Evolutionary conservation across 2,797 vertebrate genomes (phyloP).

Genomic region (Zalophus californianus): DNA sequence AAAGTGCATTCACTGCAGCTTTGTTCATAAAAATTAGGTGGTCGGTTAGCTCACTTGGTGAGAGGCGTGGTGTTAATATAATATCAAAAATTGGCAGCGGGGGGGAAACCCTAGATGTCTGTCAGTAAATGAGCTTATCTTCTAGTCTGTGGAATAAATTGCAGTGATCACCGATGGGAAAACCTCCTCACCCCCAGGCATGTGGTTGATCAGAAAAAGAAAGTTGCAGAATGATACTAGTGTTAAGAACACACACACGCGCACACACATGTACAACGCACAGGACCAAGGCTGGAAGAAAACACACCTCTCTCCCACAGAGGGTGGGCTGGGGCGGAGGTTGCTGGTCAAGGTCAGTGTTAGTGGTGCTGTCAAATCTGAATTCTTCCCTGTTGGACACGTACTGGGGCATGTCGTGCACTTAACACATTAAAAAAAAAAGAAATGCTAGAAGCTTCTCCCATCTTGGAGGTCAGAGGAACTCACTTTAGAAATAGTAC

Average conservation of each 20-base stretch:
- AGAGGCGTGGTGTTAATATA: too few species aligned
- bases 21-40: neutral
- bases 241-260: neutral
- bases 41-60: neutral
- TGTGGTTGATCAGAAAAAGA: neutral
- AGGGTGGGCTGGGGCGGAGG: too few species aligned
- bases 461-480: neutral
- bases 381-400: neutral
- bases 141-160: neutral
- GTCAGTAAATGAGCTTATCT: neutral
- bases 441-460: neutral
- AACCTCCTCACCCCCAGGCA: too few species aligned
- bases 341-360: too few species aligned
- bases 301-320: neutral
- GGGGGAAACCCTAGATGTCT: neutral
- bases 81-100: neutral
- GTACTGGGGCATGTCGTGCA: too few species aligned
- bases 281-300: neutral
- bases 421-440: neutral
- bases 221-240: neutral
- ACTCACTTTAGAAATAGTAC: neutral
- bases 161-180: neutral
- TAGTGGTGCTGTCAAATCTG: too few species aligned
- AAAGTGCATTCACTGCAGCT: neutral
- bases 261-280: accelerated